Evolutionary conservation across 2,113 vertebrate genomes (phyloP).

Genomic region (Gyps fulvus): DNA sequence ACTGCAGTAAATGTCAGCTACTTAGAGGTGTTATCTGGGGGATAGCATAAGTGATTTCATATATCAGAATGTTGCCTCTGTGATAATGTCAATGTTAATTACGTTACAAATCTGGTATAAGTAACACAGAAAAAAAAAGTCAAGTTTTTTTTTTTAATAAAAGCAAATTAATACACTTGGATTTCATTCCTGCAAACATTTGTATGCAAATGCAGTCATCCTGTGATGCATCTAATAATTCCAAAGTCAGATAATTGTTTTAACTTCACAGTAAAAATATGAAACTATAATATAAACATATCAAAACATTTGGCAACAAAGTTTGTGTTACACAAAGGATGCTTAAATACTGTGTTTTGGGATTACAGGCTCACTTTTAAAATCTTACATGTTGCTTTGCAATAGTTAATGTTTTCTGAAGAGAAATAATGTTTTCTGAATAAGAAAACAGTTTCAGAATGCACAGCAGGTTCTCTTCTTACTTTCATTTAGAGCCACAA

Average conservation of each 20-base stretch:
- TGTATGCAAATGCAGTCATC: background rate
- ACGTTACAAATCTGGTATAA: background rate
- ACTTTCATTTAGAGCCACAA: slow-evolving; percentile 46
- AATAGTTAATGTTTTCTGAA: background rate
- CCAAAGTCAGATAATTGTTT: background rate
- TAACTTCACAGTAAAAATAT: slow-evolving; percentile 3
- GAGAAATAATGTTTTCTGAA: background rate
- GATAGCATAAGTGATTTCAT: background rate
- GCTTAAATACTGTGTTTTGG: background rate
- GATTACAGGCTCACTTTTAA: background rate
- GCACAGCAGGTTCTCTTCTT: slow-evolving; percentile 63
- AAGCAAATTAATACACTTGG: background rate
- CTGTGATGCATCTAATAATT: background rate
- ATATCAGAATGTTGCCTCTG: background rate
- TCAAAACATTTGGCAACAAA: background rate
- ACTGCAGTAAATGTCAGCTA: background rate
- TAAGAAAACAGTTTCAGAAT: slow-evolving; percentile 6
- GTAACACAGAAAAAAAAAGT: background rate
- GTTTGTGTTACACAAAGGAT: background rate
- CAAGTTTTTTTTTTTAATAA: slow-evolving; percentile 19
- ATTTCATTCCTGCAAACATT: background rate
- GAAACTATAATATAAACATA: slow-evolving; percentile 35
- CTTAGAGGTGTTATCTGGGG: background rate
- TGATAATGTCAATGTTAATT: background rate
- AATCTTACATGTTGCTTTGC: background rate